Base-by-base conservation (phyloP, 2,113 vertebrate genomes). In the Pteruthius melanotis region DNA sequence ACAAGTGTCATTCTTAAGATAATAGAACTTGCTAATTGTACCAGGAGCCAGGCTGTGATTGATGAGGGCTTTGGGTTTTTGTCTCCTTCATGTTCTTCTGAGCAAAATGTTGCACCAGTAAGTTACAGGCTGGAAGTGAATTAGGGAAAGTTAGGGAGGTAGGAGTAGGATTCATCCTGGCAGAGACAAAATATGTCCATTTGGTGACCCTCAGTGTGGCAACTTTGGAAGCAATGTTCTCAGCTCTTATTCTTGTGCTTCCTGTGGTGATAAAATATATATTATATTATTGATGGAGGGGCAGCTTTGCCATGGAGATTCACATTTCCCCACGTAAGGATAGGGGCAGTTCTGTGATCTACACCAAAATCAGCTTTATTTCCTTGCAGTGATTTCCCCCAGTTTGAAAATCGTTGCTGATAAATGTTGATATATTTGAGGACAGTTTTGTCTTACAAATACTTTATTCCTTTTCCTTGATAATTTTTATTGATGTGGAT, bases 1-100 rank as follows among this genome's bases (percentile, higher is more conserved):
- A 96, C 95, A 95, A 88, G 93, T 93, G 89, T 93, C 86, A 91
- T 80, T 88, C 87, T 90, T 53, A 75, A 94, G 93, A 93, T 89
- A 93, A 91, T 64, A 75, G 92, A 78, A 95, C 83, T 91, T 82
- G 94, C 92, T 94, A 97, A 89, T 94, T 87, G 92, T 78, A 59
- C 40, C 79, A 28, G 42, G n/a, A 87, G 50, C 83, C 54, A 39
- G 78, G 64, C 28, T 61, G 45, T 87, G 89, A 92, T 75, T 88
- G 91, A 94, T 84, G 69, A 96, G 83, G 86, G 52, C 85, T 44
- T 69, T 23, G 17, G 39, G 68, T 10, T 87, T 96, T 85, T 90
- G 66, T 80, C 88, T 86, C 20, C 80, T 39, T 54, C 42, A 1
- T 39, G 85, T 44, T 90, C 78, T 70, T 23, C 49, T 2, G 7